Conservation (phyloP, 2,113 vertebrate genomes). For the Meriones unguiculatus region DNA sequence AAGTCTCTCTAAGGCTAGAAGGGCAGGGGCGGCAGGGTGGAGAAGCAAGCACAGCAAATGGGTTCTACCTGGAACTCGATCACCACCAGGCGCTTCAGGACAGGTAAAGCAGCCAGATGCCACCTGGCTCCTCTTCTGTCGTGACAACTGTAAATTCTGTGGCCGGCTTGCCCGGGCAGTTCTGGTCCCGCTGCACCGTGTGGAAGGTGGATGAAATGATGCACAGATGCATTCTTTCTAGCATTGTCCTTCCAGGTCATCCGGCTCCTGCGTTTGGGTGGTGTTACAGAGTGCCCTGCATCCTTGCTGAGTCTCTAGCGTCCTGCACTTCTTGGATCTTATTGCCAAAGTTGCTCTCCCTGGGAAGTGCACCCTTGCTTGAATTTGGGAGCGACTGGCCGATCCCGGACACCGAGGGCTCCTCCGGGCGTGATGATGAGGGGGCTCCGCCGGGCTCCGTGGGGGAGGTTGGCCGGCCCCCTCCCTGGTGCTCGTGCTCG, state of each 20-base stretch:
- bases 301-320: neutral
- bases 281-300: neutral
- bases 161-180: neutral
- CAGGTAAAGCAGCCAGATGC: neutral
- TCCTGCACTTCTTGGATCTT: neutral
- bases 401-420: neutral
- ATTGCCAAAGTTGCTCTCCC: conserved; percentile 61
- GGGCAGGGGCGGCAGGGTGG: neutral
- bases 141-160: neutral
- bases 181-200: neutral
- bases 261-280: neutral
- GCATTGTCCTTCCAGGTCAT: neutral
- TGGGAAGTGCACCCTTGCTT: neutral
- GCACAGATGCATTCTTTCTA: neutral
- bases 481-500: conserved; percentile 79
- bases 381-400: neutral
- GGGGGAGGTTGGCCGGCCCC: conserved; percentile 67
- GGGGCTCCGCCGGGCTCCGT: conserved; percentile 49
- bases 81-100: neutral
- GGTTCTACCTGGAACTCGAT: conserved; percentile 50
- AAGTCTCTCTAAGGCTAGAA: neutral
- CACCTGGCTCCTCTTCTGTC: conserved; percentile 28
- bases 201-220: neutral
- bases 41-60: neutral
- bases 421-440: neutral